Conservation (phyloP, 1,140 invertebrate genomes). For the Drosophila trapezifrons region DNA sequence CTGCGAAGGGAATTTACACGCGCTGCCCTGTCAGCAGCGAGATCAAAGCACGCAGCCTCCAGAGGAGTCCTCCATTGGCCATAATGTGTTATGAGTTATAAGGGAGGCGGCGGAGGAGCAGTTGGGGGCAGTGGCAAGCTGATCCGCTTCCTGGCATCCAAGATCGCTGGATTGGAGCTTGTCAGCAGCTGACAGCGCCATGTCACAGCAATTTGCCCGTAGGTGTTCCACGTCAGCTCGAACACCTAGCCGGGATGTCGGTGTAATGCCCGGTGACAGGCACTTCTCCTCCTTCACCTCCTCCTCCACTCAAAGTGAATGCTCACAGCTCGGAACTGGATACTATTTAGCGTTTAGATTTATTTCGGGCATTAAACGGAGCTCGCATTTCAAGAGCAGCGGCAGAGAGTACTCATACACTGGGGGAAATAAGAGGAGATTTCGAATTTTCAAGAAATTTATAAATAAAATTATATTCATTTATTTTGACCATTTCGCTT, state of each 20-base stretch:
- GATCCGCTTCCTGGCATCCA: constrained; percentile 71
- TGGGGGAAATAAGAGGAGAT: background rate
- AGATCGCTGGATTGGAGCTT: constrained; percentile 45
- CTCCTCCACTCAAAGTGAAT: constrained; percentile 65
- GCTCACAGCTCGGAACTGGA: constrained; percentile 52
- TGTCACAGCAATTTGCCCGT: constrained; percentile 81
- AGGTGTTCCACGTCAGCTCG: constrained; percentile 50
- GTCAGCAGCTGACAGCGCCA: constrained; percentile 80
- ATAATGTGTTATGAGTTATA: constrained; percentile 82
- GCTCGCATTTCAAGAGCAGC: constrained; percentile 69
- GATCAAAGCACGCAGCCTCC: constrained; percentile 65
- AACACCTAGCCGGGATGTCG: constrained; percentile 51
- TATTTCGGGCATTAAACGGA: constrained; percentile 76
- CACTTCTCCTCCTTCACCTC: constrained; percentile 10
- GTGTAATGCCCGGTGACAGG: constrained; percentile 59
- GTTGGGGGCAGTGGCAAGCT: constrained; percentile 32
- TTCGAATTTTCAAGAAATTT: background rate
- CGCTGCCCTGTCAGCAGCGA: constrained; percentile 59
- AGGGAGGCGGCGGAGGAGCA: constrained; percentile 27
- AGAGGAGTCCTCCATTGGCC: constrained; percentile 48
- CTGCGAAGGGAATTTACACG: constrained; percentile 64
- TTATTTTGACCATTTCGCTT: no score
- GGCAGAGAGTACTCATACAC: constrained; percentile 16
- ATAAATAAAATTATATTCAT: no score
- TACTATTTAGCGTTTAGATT: constrained; percentile 75